These are phyloP conservation scores for Pentalonia nigronervosa DNA, from an alignment of 1,140 invertebrate species.

Conservation along the genomic window DNA sequence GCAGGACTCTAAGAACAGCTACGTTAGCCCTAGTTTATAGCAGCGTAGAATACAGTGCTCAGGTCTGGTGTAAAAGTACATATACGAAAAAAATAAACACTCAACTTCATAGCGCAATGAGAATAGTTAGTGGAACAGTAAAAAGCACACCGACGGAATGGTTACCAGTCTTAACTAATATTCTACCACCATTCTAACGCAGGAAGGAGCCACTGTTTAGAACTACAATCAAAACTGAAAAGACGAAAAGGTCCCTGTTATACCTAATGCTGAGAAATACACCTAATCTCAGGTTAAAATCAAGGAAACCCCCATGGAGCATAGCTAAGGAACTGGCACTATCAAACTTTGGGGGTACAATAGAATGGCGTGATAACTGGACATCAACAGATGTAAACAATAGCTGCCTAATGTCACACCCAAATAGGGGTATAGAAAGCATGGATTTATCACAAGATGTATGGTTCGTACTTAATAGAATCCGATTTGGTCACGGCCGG, in stretches of 20 bases:
- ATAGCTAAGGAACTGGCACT: neutral
- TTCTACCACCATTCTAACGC: neutral
- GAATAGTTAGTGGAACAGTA: constrained; percentile 19
- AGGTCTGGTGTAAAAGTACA: constrained; percentile 21
- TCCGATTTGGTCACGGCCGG: neutral
- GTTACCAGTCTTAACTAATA: constrained; percentile 38
- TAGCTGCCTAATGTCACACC: neutral
- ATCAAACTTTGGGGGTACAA: neutral
- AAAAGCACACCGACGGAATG: neutral
- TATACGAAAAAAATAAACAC: constrained; percentile 44
- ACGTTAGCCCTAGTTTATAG: neutral
- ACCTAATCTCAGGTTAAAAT: neutral
- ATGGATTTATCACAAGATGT: constrained; percentile 1
- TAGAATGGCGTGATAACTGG: neutral
- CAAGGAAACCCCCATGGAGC: neutral
- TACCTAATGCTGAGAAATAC: neutral
- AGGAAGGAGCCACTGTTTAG: constrained; percentile 18
- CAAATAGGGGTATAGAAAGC: neutral
- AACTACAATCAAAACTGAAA: neutral
- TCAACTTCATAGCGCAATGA: neutral
- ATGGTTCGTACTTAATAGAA: neutral
- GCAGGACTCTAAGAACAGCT: neutral
- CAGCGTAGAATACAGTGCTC: constrained; percentile 30
- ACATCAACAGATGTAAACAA: neutral
- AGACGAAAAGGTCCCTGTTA: neutral